Base-by-base conservation (phyloP, 2,797 vertebrate species). In the Steatocranus sp. region DNA sequence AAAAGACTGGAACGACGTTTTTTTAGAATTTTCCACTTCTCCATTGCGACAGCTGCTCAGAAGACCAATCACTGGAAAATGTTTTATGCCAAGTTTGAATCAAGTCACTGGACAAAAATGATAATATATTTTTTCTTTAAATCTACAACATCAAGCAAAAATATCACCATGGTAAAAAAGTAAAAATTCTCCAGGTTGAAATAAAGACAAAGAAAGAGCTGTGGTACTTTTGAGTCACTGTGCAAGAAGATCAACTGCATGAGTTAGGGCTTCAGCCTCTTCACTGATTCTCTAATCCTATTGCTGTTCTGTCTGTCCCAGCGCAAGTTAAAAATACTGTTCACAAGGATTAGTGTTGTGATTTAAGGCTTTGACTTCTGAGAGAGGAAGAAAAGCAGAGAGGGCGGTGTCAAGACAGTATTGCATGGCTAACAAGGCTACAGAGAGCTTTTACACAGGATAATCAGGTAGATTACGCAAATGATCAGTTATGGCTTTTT, bases 271-370 rank as follows among this genome's bases (percentile, higher is more conserved):
- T 94, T 94, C 91, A 88, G 93, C 92, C 89, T 91, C 92, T 87
- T 93, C 87, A 88, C 94, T 94, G 93, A 93, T 87, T 94, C 94
- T 90, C 88, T 97, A 97, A 97, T 97, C 96, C 93, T 91, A 95
- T 95, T 95, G 94, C 94, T 94, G 94, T 93, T 93, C 94, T 95
- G 95, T 94, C 94, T 94, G 94, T 95, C 93, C 89, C 83, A 95
- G 93, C 88, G 76, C 92, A 90, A 94, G 96, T 96, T 97, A 96
- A 96, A 97, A 97, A 97, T 97, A 97, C 95, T 94, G 93, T 94
- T 94, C 82, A 79, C 91, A 70, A 88, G 94, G 96, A 97, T 96
- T 96, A 96, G 95, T 83, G 88, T 78, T 90, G 94, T 94, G 94
- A 95, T 96, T 96, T 96, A 96, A 93, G 87, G 95, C 95, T 95